Evolutionary conservation across 2,888 invertebrate genomes (phyloP).

Genomic region (Morpho deidamia): DNA sequence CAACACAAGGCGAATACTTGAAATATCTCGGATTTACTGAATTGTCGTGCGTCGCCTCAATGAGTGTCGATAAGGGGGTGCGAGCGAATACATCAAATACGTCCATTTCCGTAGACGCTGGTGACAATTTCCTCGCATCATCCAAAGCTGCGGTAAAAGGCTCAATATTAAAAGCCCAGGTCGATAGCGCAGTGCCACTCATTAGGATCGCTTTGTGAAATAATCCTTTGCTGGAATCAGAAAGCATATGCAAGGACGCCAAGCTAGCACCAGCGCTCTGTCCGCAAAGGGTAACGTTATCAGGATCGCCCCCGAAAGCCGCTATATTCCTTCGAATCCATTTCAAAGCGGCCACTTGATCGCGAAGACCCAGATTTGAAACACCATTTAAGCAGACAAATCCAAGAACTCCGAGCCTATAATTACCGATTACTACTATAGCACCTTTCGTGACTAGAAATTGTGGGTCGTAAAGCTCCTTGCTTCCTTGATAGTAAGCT

Average conservation of each 20-base stretch:
- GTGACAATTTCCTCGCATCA: slow-evolving; percentile 50
- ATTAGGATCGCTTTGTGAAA: slow-evolving; percentile 63
- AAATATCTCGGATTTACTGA: slow-evolving; percentile 55
- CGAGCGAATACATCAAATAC: slow-evolving; percentile 16
- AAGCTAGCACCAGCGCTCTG: slow-evolving; percentile 65
- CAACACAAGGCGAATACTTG: slow-evolving; percentile 61
- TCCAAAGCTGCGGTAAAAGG: slow-evolving; percentile 39
- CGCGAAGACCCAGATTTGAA: slow-evolving; percentile 62
- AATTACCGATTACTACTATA: slow-evolving; percentile 55
- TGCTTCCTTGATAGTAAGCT: slow-evolving; percentile 61
- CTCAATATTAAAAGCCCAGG: slow-evolving; percentile 62
- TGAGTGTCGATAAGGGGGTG: slow-evolving; percentile 28
- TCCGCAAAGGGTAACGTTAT: slow-evolving; percentile 62
- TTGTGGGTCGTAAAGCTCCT: slow-evolving; percentile 61
- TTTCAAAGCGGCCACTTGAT: slow-evolving; percentile 60
- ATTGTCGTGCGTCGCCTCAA: slow-evolving; percentile 42
- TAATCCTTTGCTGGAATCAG: slow-evolving; percentile 48
- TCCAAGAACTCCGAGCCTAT: slow-evolving; percentile 58
- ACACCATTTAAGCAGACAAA: slow-evolving; percentile 57
- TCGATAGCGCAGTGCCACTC: slow-evolving; percentile 53
- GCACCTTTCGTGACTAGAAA: slow-evolving; percentile 57
- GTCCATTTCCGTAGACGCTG: slow-evolving; percentile 28
- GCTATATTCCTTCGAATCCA: slow-evolving; percentile 62
- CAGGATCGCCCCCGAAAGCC: slow-evolving; percentile 64
- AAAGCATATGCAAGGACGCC: slow-evolving; percentile 56